Evolutionary conservation across 92 coral and sea anemone species (phyloP).

Genomic region (Bergia sp.): DNA sequence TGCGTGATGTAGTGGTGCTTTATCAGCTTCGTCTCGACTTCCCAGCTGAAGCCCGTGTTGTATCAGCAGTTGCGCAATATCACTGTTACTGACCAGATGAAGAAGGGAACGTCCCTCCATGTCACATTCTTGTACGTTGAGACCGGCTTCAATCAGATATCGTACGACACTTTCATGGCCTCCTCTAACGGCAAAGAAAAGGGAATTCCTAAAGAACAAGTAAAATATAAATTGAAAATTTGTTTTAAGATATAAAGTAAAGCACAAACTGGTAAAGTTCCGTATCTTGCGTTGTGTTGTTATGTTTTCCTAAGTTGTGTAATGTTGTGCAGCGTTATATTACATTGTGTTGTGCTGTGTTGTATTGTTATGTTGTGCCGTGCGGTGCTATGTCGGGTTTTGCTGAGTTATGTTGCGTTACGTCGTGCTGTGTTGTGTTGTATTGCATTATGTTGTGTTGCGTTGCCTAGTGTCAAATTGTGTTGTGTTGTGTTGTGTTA

Average conservation of each 20-base stretch:
- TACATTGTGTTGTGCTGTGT: too few relatives aligned
- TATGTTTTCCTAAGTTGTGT: too few relatives aligned
- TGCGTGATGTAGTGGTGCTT: slow-evolving; percentile 18
- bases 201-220: not conserved
- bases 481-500: too few relatives aligned
- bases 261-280: too few relatives aligned
- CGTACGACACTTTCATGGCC: slow-evolving; percentile 10
- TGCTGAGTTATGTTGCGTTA: too few relatives aligned
- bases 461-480: too few relatives aligned
- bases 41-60: slow-evolving; percentile 19
- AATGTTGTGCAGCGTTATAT: too few relatives aligned
- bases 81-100: slow-evolving; percentile 19
- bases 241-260: not conserved
- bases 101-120: slow-evolving; percentile 25
- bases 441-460: too few relatives aligned
- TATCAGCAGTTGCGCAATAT: slow-evolving; percentile 3
- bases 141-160: slow-evolving; percentile 29
- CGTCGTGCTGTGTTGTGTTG: too few relatives aligned
- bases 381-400: too few relatives aligned
- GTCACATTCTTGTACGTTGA: slow-evolving; percentile 7
- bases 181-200: slow-evolving; percentile 24
- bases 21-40: slow-evolving; percentile 9
- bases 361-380: too few relatives aligned
- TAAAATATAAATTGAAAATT: not conserved
- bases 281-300: too few relatives aligned